phyloP scores from a whole-genome alignment of 2,888 invertebrate genomes.

The Limnephilus lunatus region DNA sequence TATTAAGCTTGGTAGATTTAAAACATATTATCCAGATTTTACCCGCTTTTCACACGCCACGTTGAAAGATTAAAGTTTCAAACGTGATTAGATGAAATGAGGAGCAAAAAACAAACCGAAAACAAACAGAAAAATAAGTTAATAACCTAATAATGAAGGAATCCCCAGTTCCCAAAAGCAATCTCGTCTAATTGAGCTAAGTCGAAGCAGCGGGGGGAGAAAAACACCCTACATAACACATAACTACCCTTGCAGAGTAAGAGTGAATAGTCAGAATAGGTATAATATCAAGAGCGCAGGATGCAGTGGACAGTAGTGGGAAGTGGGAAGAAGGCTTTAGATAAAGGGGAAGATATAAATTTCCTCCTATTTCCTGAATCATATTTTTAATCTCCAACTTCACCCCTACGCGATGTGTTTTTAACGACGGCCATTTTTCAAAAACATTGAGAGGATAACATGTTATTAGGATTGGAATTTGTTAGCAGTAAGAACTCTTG shows the following conservation, averaged over 20 bases:
- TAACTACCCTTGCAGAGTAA: background rate
- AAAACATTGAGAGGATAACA: no score
- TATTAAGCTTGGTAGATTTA: no score
- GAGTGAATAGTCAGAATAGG: background rate
- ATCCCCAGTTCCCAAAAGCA: background rate
- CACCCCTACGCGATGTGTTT: background rate
- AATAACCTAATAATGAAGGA: background rate
- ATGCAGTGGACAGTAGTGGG: background rate
- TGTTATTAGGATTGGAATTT: no score
- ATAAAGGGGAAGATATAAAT: background rate
- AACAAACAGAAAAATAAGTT: background rate
- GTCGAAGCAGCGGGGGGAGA: background rate
- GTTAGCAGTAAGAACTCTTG: no score
- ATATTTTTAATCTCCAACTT: background rate
- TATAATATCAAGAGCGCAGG: background rate
- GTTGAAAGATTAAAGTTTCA: background rate
- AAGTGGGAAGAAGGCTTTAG: background rate
- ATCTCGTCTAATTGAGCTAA: constrained; percentile 2
- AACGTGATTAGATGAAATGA: background rate
- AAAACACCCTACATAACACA: background rate
- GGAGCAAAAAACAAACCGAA: background rate
- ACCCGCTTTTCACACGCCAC: background rate
- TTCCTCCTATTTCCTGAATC: background rate
- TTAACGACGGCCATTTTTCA: background rate
- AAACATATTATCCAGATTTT: background rate